phyloP scores from a whole-genome alignment of 2,797 vertebrate species.

The Telmatherina bonti region DNA sequence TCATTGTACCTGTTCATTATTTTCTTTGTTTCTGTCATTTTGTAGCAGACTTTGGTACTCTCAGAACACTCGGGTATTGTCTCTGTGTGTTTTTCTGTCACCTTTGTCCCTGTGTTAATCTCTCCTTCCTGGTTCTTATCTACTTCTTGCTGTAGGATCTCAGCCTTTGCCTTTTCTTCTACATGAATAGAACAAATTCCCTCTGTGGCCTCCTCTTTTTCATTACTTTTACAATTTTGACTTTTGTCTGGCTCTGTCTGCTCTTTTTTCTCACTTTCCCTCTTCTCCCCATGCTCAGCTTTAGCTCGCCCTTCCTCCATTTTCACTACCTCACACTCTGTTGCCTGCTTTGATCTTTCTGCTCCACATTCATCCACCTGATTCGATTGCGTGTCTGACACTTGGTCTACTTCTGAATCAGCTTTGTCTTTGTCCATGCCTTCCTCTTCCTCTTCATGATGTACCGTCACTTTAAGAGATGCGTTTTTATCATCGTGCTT shows the following conservation, averaged over 20 bases:
- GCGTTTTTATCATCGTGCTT: conserved; percentile 53
- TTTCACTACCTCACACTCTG: conserved; percentile 62
- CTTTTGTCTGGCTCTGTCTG: conserved; percentile 32
- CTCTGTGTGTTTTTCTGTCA: conserved; percentile 25
- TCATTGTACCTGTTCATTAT: conserved; percentile 39
- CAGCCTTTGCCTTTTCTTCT: conserved; percentile 19
- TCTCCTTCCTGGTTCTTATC: conserved; percentile 30
- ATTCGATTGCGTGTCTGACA: conserved; percentile 15
- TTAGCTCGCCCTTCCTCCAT: conserved; percentile 77
- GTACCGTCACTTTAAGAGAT: conserved; percentile 66
- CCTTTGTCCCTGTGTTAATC: neutral
- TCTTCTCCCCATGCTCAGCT: neutral
- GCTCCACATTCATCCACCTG: conserved; percentile 24
- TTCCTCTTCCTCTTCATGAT: conserved; percentile 53
- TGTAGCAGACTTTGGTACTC: neutral
- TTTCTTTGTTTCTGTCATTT: conserved; percentile 33
- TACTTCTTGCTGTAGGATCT: conserved; percentile 8
- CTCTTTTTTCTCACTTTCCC: conserved; percentile 29
- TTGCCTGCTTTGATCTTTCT: conserved; percentile 26
- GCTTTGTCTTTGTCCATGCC: conserved; percentile 35
- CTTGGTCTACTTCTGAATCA: conserved; percentile 18
- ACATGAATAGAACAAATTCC: neutral
- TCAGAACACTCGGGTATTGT: neutral
- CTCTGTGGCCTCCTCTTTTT: conserved; percentile 18
- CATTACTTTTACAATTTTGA: conserved; percentile 23